These are phyloP conservation scores for Scaptomyza reducta DNA, from an alignment of 2,888 invertebrate species.

Conservation along the genomic window DNA sequence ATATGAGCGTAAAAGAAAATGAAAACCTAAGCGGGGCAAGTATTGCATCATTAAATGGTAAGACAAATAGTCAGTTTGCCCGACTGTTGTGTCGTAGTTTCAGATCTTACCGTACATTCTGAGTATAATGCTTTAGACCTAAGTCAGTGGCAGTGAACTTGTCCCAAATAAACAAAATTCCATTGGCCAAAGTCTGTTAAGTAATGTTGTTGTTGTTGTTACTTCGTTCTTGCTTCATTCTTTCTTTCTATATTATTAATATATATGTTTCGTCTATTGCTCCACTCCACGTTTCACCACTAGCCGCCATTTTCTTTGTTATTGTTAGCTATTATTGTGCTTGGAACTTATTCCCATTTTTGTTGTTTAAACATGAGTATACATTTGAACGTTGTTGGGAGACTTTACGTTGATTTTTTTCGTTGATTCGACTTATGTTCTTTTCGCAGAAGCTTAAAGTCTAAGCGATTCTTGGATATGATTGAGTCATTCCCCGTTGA, in stretches of 20 bases:
- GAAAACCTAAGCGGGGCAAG: conserved; percentile 57
- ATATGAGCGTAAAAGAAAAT: conserved; percentile 79
- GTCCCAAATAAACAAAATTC: conserved; percentile 82
- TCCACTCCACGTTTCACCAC: conserved; percentile 7
- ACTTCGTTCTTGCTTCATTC: conserved; percentile 17
- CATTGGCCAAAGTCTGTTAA: conserved; percentile 58
- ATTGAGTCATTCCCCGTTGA: conserved; percentile 43
- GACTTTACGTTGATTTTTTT: too few relatives aligned
- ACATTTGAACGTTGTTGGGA: conserved; percentile 26
- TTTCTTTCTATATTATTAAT: conserved; percentile 19
- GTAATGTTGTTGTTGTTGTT: conserved; percentile 42
- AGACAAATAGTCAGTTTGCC: conserved; percentile 12
- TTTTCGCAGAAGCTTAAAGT: conserved; percentile 52
- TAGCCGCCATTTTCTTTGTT: conserved; percentile 51
- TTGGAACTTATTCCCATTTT: conserved; percentile 8
- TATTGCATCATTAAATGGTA: conserved; percentile 36
- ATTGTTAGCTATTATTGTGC: conserved; percentile 40
- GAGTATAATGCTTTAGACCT: conserved; percentile 32
- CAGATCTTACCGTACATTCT: conserved; percentile 37
- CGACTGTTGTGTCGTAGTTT: neutral
- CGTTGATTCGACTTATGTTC: conserved; percentile 27
- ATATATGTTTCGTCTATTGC: conserved; percentile 11
- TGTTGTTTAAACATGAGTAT: conserved; percentile 16
- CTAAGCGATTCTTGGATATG: conserved; percentile 41
- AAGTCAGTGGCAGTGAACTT: conserved; percentile 69